A percentile compares a stretch with the other conserved stretches of the same genome.
These are phyloP conservation scores for Ephialtes manifestator DNA, from an alignment of 2,888 invertebrate species.

Conservation along the genomic window DNA sequence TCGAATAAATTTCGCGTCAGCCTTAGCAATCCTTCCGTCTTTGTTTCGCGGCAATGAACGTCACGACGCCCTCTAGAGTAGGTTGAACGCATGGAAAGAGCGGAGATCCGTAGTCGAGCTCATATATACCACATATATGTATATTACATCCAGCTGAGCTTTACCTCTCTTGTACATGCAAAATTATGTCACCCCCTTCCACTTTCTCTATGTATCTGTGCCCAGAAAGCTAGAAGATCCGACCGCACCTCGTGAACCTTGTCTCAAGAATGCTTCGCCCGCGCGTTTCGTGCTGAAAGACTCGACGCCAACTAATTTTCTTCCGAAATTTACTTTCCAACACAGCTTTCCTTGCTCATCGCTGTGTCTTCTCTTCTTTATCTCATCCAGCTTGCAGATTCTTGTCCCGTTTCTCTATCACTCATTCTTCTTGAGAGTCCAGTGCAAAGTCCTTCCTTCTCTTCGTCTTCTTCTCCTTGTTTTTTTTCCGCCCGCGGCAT, in stretches of 20 bases:
- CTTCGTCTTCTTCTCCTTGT: conserved; percentile 46
- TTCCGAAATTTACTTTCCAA: conserved; percentile 52
- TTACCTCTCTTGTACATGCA: conserved; percentile 12
- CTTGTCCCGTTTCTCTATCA: not conserved
- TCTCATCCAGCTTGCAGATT: not conserved
- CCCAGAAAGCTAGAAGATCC: conserved; percentile 38
- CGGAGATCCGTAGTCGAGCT: conserved; percentile 15
- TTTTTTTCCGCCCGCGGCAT: conserved; percentile 34
- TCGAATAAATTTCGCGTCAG: conserved; percentile 63
- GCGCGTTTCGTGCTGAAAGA: conserved; percentile 67
- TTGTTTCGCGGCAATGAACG: conserved; percentile 42
- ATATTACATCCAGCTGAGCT: not conserved
- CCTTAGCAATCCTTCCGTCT: conserved; percentile 14
- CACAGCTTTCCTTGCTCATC: conserved; percentile 4
- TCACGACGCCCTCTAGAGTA: conserved; percentile 28
- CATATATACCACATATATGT: not conserved
- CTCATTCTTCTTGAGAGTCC: conserved; percentile 7
- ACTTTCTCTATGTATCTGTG: conserved; percentile 1
- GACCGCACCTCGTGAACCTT: conserved; percentile 18
- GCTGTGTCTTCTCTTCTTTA: not conserved
- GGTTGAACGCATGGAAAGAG: conserved; percentile 34
- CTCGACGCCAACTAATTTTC: conserved; percentile 74
- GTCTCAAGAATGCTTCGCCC: conserved; percentile 54
- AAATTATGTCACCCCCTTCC: conserved; percentile 22
- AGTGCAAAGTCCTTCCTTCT: conserved; percentile 42